Evolutionary conservation across 2,113 vertebrate species (phyloP), one percentile per base, ranked within the genome.

Genomic region (Callipepla californica): DNA sequence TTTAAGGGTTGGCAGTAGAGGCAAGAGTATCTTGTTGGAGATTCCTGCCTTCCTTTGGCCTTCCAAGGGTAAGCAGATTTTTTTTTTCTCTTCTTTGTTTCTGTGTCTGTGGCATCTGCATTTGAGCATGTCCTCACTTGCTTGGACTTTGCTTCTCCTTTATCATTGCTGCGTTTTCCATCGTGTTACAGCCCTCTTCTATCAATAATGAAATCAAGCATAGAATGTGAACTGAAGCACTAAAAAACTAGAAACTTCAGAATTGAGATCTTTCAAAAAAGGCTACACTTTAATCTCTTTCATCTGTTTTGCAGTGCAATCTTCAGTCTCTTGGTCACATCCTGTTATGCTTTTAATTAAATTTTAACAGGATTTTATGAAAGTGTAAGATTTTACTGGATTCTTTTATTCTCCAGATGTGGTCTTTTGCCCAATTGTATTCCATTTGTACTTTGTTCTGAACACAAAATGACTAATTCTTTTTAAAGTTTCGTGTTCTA

Each of bases 381-480:
- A 91, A 89, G 40, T 19, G 6, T 57, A 59, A 59, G 44, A 80
- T 57, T 93, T 96, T 95, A 80, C 30, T 48, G 50, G 7, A 57
- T 90, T 85, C 40, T 85, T 90, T 62, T 79, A 57, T 75, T 88
- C 44, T 32, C 81, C 32, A 44, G 44, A 88, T 93, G 65, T 88
- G 80, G 65, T 82, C 40, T 86, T 90, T 72, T 67, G 47, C 62
- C 36, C 74, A 65, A 17, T 28, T 80, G 13, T 8, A 83, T 90
- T 92, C 34, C n/a, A 7, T 79, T 90, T 90, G 10, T 81, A 72
- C 38, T 12, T 50, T 68, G 44, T 44, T 58, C 36, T 72, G 30
- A 86, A 45, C 34, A 76, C 4, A 78, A 59, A 75, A 48, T 40
- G 17, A 32, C 21, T 38, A 1, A 36, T 57, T 90, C 87, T 36